Conservation (phyloP, 2,888 invertebrate genomes). For the Tiliacea citrago region DNA sequence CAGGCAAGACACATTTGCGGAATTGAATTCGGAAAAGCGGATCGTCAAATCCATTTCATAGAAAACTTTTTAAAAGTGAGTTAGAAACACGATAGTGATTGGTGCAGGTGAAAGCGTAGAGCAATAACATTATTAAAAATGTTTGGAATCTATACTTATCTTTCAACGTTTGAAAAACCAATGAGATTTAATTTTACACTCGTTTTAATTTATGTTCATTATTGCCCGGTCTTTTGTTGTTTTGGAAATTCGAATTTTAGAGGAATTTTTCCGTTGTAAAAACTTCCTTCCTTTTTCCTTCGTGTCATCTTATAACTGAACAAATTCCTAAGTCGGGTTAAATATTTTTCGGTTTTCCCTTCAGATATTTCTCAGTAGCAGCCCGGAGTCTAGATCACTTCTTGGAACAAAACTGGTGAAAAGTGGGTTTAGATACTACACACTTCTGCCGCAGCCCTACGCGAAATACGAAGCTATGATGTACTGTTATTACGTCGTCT, state of each 20-base stretch:
- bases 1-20: not conserved
- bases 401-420: not conserved
- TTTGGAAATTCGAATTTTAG: not conserved
- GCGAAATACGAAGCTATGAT: not conserved
- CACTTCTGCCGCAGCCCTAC: not conserved
- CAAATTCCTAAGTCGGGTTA: not conserved
- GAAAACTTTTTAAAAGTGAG: not conserved
- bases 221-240: not conserved
- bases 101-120: not conserved
- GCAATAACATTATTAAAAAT: no score
- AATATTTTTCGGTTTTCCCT: not conserved
- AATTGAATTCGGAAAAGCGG: not conserved
- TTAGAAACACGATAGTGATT: not conserved
- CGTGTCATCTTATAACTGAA: not conserved
- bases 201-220: no score
- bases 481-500: no score
- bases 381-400: no score
- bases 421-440: no score
- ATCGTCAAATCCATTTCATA: not conserved
- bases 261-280: not conserved
- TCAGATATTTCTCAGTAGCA: not conserved
- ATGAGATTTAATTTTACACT: no score
- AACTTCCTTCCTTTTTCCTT: no score
- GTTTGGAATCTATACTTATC: not conserved
- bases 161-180: not conserved